phyloP scores from a whole-genome alignment of 1,140 invertebrate species.

The Heliothis subflexa region DNA sequence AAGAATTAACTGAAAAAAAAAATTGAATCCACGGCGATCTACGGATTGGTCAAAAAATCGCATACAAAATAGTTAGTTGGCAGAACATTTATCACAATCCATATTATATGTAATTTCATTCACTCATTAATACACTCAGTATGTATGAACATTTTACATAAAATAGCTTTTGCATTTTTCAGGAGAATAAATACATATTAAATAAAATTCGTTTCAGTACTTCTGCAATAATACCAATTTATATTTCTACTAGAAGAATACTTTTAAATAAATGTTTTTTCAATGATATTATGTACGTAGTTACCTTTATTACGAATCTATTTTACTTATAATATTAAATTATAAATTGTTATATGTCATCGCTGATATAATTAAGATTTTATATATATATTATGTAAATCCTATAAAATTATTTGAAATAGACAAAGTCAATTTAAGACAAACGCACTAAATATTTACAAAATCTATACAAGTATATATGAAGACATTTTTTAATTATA shows the following conservation, averaged over 20 bases:
- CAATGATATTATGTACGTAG: background rate
- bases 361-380: conserved; percentile 11
- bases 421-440: conserved; percentile 16
- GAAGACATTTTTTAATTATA: too few species aligned
- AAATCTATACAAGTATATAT: conserved; percentile 20
- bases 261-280: conserved; percentile 11
- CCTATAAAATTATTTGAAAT: conserved; percentile 14
- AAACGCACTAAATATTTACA: conserved; percentile 25
- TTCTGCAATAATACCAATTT: conserved; percentile 6
- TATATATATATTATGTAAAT: background rate
- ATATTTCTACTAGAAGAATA: background rate
- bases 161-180: conserved; percentile 23
- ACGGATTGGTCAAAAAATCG: too few species aligned
- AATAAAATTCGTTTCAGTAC: background rate
- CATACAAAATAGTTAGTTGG: too few species aligned
- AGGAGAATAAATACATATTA: conserved; percentile 7
- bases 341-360: conserved; percentile 14
- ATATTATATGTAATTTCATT: too few species aligned
- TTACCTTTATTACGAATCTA: conserved; percentile 23
- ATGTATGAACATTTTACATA: conserved; percentile 13
- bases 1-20: too few species aligned
- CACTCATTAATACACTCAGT: background rate
- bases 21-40: too few species aligned
- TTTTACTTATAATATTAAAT: conserved; percentile 16
- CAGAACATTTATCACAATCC: too few species aligned